phyloP scores from a whole-genome alignment of 2,888 invertebrate genomes.

The Diaphora mendica region DNA sequence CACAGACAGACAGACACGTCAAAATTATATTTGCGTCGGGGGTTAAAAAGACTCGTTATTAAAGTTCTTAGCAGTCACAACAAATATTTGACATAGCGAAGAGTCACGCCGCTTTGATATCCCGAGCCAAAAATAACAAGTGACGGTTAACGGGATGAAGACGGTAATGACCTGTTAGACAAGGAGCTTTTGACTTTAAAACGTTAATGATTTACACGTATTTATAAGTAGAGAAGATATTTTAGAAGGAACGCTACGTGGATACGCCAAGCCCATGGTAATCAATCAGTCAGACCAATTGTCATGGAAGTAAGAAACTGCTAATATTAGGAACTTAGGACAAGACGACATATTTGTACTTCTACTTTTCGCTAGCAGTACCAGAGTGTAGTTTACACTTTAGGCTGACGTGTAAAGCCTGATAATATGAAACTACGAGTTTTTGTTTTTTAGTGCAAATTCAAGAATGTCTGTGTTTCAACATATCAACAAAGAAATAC shows the following conservation, averaged over 20 bases:
- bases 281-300: background rate
- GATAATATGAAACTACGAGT: background rate
- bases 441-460: background rate
- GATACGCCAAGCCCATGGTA: background rate
- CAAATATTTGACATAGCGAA: constrained; percentile 2
- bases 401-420: background rate
- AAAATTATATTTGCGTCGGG: too few species aligned
- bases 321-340: background rate
- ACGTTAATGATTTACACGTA: constrained; percentile 2
- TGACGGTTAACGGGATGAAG: constrained; percentile 40
- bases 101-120: constrained; percentile 42
- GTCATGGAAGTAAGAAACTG: background rate
- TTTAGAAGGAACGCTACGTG: background rate
- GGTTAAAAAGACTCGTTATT: background rate
- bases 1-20: too few species aligned
- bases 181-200: constrained; percentile 31
- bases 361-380: background rate
- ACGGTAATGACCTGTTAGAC: constrained; percentile 51
- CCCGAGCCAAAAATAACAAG: constrained; percentile 57
- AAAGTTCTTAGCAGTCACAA: background rate
- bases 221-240: background rate
- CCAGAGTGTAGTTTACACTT: background rate
- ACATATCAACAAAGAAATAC: background rate
- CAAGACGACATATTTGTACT: background rate
- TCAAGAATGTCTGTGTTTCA: background rate